Base-by-base conservation (phyloP, 2,888 invertebrate genomes). In the Crossocerus cetratus region DNA sequence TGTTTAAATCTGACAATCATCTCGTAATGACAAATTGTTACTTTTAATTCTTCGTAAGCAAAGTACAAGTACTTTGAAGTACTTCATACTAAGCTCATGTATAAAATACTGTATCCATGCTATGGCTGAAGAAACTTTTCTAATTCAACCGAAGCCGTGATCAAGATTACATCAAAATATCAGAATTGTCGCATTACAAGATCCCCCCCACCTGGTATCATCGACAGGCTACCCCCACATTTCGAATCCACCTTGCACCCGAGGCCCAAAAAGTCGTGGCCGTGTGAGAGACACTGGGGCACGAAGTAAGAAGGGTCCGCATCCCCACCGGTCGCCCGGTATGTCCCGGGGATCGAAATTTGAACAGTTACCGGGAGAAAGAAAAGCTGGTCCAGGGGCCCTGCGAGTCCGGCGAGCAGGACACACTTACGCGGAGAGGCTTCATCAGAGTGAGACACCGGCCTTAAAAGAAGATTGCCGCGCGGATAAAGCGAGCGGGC, bases 351-450 rank as follows among this genome's bases (percentile, higher is more conserved):
- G 83, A 84, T 85, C 86, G 86, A 89, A 89, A 89, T 89, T 88
- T 86, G 87, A 89, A 88, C 88, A 88, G 88, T 87, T 87, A 89
- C 86, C 84, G 86, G 81, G 83, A 84, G 87, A 83, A 83, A 85
- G 85, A 86, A 84, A 85, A 86, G 86, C 84, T 84, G 86, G 83
- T 85, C 82, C 85, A 84, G 81, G 78, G 84, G 82, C 58, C 74
- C 60, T 59, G 64, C 64, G 65, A 69, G 65, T 55, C 44, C 72
- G 45, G 55, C 54, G 56, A 76, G 69, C 22, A 72, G 74, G 76
- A 77, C 54, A n/a, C 11, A 23, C 18, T 69, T 5, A 56, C 54
- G 43, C 21, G 16, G 13, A 2, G 16, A 8, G 23, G 13, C 14
- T 23, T 32, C 13, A 1, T n/a, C 16, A 49, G 13, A 49, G 3